Percentiles rank a stretch among this genome's conserved stretches.
These are phyloP conservation scores for Pteropus alecto DNA, from an alignment of 2,113 vertebrate genomes.

Conservation along the genomic window DNA sequence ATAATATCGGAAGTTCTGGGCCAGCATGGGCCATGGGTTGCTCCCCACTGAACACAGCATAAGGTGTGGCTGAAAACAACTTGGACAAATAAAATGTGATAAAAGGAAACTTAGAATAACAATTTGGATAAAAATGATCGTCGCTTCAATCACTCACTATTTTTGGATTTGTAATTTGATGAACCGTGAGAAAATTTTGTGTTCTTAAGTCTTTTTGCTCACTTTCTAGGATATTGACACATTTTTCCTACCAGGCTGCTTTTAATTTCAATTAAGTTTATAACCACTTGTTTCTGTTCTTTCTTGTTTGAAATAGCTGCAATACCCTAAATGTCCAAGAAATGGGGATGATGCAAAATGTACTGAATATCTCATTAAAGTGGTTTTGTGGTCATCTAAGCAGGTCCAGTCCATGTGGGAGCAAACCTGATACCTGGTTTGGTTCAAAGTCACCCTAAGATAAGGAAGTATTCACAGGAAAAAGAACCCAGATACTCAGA, in stretches of 20 bases:
- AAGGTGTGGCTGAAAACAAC: neutral
- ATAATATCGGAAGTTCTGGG: neutral
- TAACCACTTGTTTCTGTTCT: neutral
- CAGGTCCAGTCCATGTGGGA: neutral
- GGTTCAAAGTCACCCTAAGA: neutral
- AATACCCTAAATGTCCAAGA: neutral
- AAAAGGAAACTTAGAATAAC: neutral
- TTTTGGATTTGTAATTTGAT: neutral
- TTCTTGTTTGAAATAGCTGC: neutral
- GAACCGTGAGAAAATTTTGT: neutral
- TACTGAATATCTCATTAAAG: neutral
- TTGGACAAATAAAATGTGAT: neutral
- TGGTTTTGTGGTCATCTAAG: neutral
- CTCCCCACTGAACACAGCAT: neutral
- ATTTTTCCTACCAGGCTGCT: neutral
- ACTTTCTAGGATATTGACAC: neutral
- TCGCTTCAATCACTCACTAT: neutral
- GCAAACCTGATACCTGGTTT: neutral
- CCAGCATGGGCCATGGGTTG: neutral
- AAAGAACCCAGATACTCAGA: neutral
- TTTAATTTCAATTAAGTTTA: neutral
- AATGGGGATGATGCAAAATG: constrained; percentile 4
- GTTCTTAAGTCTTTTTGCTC: neutral
- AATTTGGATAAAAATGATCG: neutral
- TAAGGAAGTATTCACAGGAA: neutral